Evolutionary conservation across 2,888 invertebrate genomes (phyloP), one percentile per base, ranked within the genome.

Genomic region (Lingula anatina): DNA sequence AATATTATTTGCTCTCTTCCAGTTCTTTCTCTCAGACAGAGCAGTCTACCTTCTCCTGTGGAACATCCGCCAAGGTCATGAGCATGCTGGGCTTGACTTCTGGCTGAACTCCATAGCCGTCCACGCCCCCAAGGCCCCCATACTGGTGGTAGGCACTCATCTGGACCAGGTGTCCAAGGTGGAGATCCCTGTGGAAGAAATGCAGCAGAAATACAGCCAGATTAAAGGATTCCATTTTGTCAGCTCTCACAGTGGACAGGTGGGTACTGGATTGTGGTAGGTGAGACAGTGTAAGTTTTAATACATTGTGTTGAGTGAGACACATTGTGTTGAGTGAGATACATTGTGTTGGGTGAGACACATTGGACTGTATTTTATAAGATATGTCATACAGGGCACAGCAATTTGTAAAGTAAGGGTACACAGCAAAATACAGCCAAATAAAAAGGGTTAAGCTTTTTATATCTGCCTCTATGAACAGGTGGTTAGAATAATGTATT

Each of bases 101-200:
- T n/a, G n/a, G n/a, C n/a, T 76, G 18, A 73, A 66, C 43, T 73
- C 73, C 24, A 71, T 76, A 9, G 66, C 68, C 3, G 73, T 71
- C 39, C 76, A 76, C 52, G 76, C 76, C 15, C 76, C 76, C 0
- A 70, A 71, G 46, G 75, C 75, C 28, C 75, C 75, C 0, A 68
- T 76, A 20, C 56, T 76, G 28, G 64, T 76, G 1, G 63, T 76
- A 5, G 76, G 75, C 24, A 71, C 75, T 2, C 76, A 76, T 54
- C 61, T 60, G 49, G 76, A 76, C 57, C 69, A 76, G 65, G 76
- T 75, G 5, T 62, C 66, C 47, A 70, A 69, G 53, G 62, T 57
- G 20, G 60, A 63, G 49, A 51, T 73, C 23, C 73, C 72, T 18
- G 59, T 61, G 43, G 68, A 66, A 18, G 65, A 65, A 26, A 46